Conservation (phyloP, 2,113 vertebrate genomes). For the Dromas ardeola region DNA sequence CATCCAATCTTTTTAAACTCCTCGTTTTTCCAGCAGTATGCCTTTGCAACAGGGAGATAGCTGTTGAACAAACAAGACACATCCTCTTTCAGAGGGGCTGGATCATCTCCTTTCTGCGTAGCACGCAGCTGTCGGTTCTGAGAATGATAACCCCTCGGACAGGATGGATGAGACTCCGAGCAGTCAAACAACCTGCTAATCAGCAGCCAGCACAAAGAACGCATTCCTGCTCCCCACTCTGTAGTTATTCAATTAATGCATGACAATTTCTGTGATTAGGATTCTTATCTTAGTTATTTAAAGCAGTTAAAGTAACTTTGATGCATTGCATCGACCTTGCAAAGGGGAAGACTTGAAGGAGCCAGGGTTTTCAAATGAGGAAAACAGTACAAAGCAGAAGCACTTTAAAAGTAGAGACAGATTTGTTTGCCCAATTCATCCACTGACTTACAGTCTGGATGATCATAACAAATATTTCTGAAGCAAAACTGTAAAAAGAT, state of each 20-base stretch:
- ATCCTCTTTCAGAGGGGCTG: neutral
- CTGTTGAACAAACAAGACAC: neutral
- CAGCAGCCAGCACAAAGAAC: neutral
- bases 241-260: neutral
- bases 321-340: slow-evolving; percentile 4
- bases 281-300: slow-evolving; percentile 43
- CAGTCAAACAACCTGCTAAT: neutral
- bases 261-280: neutral
- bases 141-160: accelerated
- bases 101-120: neutral
- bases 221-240: neutral
- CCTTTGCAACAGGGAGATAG: neutral
- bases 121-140: accelerated
- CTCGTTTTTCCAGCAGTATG: neutral
- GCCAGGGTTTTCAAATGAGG: neutral
- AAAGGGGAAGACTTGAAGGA: slow-evolving; percentile 2
- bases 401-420: neutral
- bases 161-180: neutral
- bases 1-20: neutral
- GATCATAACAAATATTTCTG: neutral
- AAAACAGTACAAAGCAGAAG: neutral
- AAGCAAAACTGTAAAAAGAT: neutral
- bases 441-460: neutral
- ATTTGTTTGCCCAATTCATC: neutral
- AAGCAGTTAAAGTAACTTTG: slow-evolving; percentile 38